Evolutionary conservation across 2,888 invertebrate species (phyloP), one percentile per base, ranked within the genome.

Genomic region (Camponotus fellah): DNA sequence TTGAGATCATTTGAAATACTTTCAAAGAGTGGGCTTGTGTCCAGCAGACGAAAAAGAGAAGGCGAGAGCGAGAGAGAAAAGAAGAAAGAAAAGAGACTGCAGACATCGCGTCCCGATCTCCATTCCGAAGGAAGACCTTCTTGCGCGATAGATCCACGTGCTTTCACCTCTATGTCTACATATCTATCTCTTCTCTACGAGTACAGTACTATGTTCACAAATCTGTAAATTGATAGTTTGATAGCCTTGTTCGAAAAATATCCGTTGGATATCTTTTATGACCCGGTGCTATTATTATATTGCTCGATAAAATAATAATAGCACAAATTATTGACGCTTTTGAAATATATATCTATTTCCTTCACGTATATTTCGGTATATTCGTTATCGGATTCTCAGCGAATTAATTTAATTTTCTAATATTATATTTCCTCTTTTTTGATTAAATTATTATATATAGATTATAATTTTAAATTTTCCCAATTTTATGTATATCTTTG

Each of bases 1-100:
- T 89, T 88, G 85, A 81, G 85, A 90, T 90, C 90, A 89, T 90
- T 91, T 87, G 90, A 91, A 87, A 91, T 92, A 92, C 91, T 92
- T 91, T 90, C 88, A 91, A 92, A 92, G 91, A 91, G 91, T 92
- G 92, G 91, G 91, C 92, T 92, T 90, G 91, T 92, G 92, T 92
- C 92, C 90, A 88, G 90, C 86, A 56, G 60, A 68, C 64, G 60
- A 49, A 62, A 80, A 46, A 72, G 60, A 53, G 37, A 68, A 26
- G 10, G 60, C 68, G 56, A 53, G 21, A 62, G 66, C 76, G 71
- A 40, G 49, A 34, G n/a, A 46, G 58, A 40, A 32, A 60, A 64
- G 60, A 49, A 53, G 56, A 12, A 37, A 40, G 10, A 17, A 62
- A 49, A 46, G 72, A 79, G 46, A 75, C 21, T 77, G 82, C 84